Conservation (phyloP, 2,113 vertebrate species). For the Cyprinodon variegatus region DNA sequence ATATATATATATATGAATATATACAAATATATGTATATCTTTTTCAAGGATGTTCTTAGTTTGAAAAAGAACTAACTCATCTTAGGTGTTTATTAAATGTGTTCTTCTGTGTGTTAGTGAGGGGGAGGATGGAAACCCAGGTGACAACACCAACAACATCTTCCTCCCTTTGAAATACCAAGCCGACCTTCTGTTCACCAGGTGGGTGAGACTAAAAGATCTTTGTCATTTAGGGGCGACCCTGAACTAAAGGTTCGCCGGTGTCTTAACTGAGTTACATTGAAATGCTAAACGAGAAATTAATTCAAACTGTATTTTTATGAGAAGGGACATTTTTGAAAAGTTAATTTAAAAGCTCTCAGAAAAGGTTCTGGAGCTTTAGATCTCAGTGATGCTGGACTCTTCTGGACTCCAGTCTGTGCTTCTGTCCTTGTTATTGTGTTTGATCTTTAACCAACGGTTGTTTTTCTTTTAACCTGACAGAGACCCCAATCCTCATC, state of each 20-base stretch:
- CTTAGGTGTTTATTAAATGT: neutral
- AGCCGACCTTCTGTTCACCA: slow-evolving; percentile 91
- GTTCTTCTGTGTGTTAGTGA: slow-evolving; percentile 77
- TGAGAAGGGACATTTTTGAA: neutral
- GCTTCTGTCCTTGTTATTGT: no score
- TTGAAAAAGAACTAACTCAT: neutral
- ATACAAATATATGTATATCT: no score
- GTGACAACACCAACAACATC: slow-evolving; percentile 85
- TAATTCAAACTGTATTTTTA: neutral
- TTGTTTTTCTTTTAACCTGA: fast-evolving
- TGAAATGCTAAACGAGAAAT: neutral
- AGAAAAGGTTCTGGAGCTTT: no score
- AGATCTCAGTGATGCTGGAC: no score
- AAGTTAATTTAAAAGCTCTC: neutral
- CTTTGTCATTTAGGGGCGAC: neutral
- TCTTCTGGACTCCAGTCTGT: no score
- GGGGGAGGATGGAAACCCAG: slow-evolving; percentile 84
- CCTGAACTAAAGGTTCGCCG: neutral
- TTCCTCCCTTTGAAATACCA: slow-evolving; percentile 87
- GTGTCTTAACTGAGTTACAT: neutral
- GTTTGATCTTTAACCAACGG: no score
- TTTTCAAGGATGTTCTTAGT: no score
- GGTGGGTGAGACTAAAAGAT: slow-evolving; percentile 68
- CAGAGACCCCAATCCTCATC: slow-evolving; percentile 84
- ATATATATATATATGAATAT: no score